Conservation (phyloP, 2,113 vertebrate genomes). For the Nymphicus hollandicus region DNA sequence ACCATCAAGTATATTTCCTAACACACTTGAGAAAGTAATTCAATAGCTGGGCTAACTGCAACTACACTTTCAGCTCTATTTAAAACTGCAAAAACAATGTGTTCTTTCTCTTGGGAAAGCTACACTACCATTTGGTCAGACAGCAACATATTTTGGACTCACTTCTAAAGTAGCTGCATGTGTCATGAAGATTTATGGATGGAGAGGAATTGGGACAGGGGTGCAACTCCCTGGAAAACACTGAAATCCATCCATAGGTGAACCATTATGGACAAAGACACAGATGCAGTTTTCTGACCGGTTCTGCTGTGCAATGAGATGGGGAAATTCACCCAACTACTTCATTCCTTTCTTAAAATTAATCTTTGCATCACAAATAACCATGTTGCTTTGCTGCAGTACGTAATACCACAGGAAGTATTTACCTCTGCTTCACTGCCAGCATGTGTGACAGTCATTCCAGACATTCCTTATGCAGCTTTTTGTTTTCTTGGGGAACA, state of each 20-base stretch:
- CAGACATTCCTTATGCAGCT: slow-evolving; percentile 18
- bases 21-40: slow-evolving; percentile 15
- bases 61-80: slow-evolving; percentile 1
- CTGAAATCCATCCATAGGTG: not conserved
- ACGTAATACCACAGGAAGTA: not conserved
- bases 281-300: not conserved
- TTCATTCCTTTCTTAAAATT: not conserved
- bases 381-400: not conserved
- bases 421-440: not conserved
- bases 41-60: not conserved
- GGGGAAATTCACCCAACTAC: not conserved
- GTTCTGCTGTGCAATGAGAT: not conserved
- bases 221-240: slow-evolving; percentile 17
- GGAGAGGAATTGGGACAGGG: not conserved
- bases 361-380: not conserved
- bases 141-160: slow-evolving; percentile 16
- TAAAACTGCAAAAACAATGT: slow-evolving; percentile 15
- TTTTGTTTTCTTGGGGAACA: slow-evolving; percentile 15
- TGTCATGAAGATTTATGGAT: slow-evolving; percentile 8
- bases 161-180: not conserved
- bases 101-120: slow-evolving; percentile 11
- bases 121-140: slow-evolving; percentile 43
- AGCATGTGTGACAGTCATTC: slow-evolving; percentile 26
- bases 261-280: not conserved
- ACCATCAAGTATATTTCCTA: not conserved